Percentiles rank a stretch among this genome's conserved stretches.
Evolutionary conservation across 2,797 vertebrate genomes (phyloP).

Genomic region (Poecilia picta): DNA sequence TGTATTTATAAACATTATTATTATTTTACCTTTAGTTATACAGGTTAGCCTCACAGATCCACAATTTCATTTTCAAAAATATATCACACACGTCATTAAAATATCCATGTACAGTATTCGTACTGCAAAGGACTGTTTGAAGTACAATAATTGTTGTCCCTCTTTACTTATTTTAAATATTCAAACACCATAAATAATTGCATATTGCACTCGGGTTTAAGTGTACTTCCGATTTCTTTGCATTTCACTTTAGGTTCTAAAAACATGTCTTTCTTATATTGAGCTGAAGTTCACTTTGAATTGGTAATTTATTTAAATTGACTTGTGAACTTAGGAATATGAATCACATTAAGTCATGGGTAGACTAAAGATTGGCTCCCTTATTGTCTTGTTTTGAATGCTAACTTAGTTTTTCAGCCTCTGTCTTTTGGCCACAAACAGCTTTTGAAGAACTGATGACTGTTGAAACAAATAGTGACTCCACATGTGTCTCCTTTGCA

Average conservation of each 20-base stretch:
- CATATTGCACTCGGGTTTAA: not conserved
- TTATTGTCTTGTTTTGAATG: slow-evolving; percentile 11
- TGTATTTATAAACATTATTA: not conserved
- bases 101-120: not conserved
- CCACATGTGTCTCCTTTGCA: slow-evolving; percentile 2
- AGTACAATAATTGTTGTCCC: not conserved
- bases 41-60: not conserved
- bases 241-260: not conserved
- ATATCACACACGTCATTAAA: not conserved
- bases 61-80: not conserved
- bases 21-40: not conserved
- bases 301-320: not conserved
- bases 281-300: not conserved
- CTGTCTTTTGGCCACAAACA: not conserved
- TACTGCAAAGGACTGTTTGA: not conserved
- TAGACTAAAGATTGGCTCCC: not conserved
- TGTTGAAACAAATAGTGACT: slow-evolving; percentile 1
- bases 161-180: not conserved
- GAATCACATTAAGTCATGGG: not conserved
- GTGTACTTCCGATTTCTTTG: not conserved
- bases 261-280: not conserved
- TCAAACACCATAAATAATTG: not conserved
- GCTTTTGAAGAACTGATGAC: not conserved
- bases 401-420: slow-evolving; percentile 7
- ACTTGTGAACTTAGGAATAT: not conserved